Evolutionary conservation across 2,113 vertebrate genomes (phyloP), one percentile per base, ranked within the genome.

Genomic region (Eurypyga helias): DNA sequence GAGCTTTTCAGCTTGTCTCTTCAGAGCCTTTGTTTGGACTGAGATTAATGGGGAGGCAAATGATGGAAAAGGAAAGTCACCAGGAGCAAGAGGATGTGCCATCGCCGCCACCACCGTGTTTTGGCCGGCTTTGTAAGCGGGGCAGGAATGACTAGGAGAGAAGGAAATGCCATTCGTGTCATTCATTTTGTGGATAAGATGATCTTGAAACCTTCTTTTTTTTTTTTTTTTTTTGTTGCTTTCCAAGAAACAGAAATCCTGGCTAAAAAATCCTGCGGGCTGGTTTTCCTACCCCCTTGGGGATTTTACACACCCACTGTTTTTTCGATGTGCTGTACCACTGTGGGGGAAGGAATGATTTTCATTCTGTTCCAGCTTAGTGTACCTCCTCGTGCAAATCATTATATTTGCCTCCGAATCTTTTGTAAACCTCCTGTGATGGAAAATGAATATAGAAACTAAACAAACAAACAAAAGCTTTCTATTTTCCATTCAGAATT

Each of bases 1-100:
- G 97, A 98, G 96, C 96, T 97, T 97, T 98, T 96, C 96, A 96
- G 97, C 96, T 94, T 97, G 96, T 97, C 97, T 98, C 93, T 96
- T 96, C 97, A 95, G 97, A 98, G 95, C 90, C 49, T 98, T 98
- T 97, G 96, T 97, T 98, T 97, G 94, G 94, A 89, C 96, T 95
- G 94, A 98, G 97, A 98, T 97, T 98, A 97, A 98, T 96, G 95
- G 97, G 93, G 67, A 62, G 48, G 82, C 96, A 97, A 97, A 96
- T 89, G 78, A 94, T 88, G 96, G 55, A 45, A 90, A 87, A 91
- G 94, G 90, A 73, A 90, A 89, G 94, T 87, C 93, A 97, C 97
- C 89, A 93, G 86, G 76, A 89, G 95, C 57, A 48, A 19, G 48
- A 96, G 90, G 93, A 96, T 94, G 92, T 79, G 72, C 77, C 90